These are phyloP conservation scores for Brachyistius frenatus DNA, from an alignment of 2,113 vertebrate species.

Conservation along the genomic window DNA sequence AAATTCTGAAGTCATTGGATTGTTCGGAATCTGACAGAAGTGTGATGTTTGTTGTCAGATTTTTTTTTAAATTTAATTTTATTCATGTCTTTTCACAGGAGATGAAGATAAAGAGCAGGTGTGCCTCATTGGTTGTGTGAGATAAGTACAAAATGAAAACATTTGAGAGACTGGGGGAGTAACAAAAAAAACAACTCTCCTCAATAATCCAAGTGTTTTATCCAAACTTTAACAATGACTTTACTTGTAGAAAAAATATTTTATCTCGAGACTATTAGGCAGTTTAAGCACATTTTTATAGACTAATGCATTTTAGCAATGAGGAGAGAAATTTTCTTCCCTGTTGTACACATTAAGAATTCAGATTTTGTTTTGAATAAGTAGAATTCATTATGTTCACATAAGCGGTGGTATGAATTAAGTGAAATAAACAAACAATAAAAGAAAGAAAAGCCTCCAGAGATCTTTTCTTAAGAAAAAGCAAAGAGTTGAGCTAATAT, in stretches of 20 bases:
- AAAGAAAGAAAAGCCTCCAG: slow-evolving; percentile 5
- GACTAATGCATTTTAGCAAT: not conserved
- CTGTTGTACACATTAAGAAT: not conserved
- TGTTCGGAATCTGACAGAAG: slow-evolving; percentile 1
- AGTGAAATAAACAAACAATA: slow-evolving; percentile 19
- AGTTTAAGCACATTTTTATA: slow-evolving; percentile 10
- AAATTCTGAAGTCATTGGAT: slow-evolving; percentile 16
- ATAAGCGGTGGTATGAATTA: slow-evolving; percentile 2
- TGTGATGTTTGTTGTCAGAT: no score
- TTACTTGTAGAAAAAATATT: not conserved
- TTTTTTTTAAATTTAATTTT: not conserved
- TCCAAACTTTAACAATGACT: not conserved
- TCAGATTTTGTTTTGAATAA: slow-evolving; percentile 6
- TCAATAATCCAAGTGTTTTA: not conserved
- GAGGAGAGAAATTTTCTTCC: not conserved
- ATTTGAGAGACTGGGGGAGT: not conserved
- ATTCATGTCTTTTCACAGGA: not conserved
- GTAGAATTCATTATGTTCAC: slow-evolving; percentile 1
- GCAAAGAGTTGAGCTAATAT: slow-evolving; percentile 43
- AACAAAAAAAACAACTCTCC: not conserved
- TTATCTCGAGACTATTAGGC: not conserved
- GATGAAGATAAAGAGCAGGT: not conserved
- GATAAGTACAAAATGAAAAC: not conserved
- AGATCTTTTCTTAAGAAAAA: slow-evolving; percentile 23
- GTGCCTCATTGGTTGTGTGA: not conserved